Base-by-base conservation (phyloP, 2,888 invertebrate genomes). In the Zhuqinia jingwanae region DNA sequence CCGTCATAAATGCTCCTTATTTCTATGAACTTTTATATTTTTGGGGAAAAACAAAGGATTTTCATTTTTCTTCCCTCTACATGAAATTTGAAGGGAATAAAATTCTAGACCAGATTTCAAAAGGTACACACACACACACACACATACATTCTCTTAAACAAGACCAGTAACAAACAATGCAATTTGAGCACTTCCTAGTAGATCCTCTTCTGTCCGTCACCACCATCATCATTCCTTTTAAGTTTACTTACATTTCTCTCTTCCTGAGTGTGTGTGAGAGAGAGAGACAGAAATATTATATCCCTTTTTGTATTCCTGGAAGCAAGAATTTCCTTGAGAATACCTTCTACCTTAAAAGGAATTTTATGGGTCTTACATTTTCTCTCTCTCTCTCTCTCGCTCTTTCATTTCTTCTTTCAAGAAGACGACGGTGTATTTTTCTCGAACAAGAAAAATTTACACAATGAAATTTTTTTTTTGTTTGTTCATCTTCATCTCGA, bases 361-460 rank as follows among this genome's bases (percentile, higher is more conserved):
- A 85, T 85, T 83, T 85, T 85, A 85, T 78, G 85, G 73, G 58
- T 65, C 83, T 53, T n/a, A 30, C 45, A 63, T 82, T 75, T 83
- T 22, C n/a, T 47, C 63, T 22, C 47, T 22, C 25, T 22, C 56
- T 25, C 58, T 58, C 58, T 25, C 58, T 58, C 58, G 45, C 42
- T 58, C 53, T 20, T 15, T 76, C 36, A 15, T 45, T 42, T 30
- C 42, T 42, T 53, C 17, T 47, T 17, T 36, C n/a, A 50, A n/a
- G n/a, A 50, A 50, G 15, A 50, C 13, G 50, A 50, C 50, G 50
- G 50, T 5, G 13, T 50, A 13, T 50, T 50, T 50, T 50, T 50
- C n/a, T 10, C 8, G n/a, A n/a, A 10, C 8, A 50, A 50, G n/a
- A 15, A 50, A 15, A 15, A 50, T 50, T n/a, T 50, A 50, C 50